Base-by-base conservation (phyloP, 1,140 invertebrate genomes). In the Triops cancriformis region DNA sequence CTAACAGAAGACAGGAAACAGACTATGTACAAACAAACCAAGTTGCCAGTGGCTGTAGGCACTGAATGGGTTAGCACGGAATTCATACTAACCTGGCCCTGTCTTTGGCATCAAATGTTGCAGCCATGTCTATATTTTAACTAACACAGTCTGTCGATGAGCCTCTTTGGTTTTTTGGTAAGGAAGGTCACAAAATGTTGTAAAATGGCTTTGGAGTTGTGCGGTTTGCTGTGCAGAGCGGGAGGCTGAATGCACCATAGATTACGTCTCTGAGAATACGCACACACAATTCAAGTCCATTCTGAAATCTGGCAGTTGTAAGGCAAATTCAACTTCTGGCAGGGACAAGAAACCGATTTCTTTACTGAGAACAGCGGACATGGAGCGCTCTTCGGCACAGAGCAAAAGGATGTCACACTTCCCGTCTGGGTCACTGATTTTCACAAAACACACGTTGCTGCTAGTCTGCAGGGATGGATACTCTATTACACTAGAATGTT, bases 81-180 rank as follows among this genome's bases (percentile, higher is more conserved):
- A 37, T 74, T 74, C 74, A 74, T 78, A 80, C 73, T 82, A 84
- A 91, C 90, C 90, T 91, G 82, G 86, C 86, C 84, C 88, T 90
- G 83, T 91, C 90, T 85, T 90, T 89, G 79, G 90, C 90, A 86
- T 92, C 90, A 84, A 92, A 92, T 73, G 88, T 87, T 80, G 86
- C 87, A 82, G 89, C 88, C 87, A 91, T 91, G 80, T 84, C 86
- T 73, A 80, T 84, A 78, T 51, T 42, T 77, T 26, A 51, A 73
- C 41, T 27, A 42, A 73, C 4, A 64, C 31, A 64, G 14, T 64
- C 14, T 64, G 12, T 12, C 9, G 45, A 37, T 37, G 14, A 64
- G 45, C 45, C 6, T 64, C 45, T 64, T 64, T n/a, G 31, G 31
- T 37, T 37, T 37, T n/a, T 37, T 37, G 31, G 1, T 18, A 18